phyloP scores from a whole-genome alignment of 2,113 vertebrate species.

The Cariama cristata region DNA sequence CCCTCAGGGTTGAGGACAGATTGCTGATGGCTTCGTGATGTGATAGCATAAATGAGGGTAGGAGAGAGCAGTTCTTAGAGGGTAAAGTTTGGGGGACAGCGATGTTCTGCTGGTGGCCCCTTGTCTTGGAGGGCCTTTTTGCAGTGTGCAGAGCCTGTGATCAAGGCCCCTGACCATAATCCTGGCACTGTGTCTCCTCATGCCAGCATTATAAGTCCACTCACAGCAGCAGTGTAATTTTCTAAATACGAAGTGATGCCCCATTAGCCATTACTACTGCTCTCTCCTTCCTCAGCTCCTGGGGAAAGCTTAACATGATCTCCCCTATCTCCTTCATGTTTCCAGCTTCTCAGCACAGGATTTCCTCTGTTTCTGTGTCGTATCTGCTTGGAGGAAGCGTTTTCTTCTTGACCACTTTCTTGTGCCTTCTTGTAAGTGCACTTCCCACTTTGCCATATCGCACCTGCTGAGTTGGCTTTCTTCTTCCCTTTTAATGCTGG shows the following conservation, averaged over 20 bases:
- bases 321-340: neutral
- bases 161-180: neutral
- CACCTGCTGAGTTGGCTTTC: neutral
- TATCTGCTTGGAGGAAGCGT: neutral
- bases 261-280: neutral
- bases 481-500: neutral
- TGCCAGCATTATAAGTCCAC: rapidly evolving
- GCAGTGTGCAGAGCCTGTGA: neutral
- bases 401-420: neutral
- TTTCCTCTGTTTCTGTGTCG: neutral
- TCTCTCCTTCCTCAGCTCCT: neutral
- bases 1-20: neutral
- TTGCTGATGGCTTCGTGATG: neutral
- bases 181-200: neutral
- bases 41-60: neutral
- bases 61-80: neutral
- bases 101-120: neutral
- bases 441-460: neutral
- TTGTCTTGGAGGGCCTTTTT: neutral
- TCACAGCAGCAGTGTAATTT: neutral
- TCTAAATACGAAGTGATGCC: rapidly evolving
- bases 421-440: neutral
- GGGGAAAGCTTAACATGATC: neutral
- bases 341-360: neutral
- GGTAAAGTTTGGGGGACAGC: neutral